Evolutionary conservation across 2,113 vertebrate species (phyloP).

Genomic region (Emydocephalus ijimae): DNA sequence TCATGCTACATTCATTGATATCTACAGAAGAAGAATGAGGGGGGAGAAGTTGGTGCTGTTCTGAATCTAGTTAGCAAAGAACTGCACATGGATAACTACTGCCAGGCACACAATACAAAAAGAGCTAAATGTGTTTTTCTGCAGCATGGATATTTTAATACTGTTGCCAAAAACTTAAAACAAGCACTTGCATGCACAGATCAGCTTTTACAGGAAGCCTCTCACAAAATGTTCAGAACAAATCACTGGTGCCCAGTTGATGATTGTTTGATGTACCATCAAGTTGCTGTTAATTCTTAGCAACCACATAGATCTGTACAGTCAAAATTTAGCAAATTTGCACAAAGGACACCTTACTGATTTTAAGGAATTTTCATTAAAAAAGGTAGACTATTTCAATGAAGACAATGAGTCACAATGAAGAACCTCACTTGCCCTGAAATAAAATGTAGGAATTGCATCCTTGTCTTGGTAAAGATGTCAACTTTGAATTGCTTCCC

Average conservation of each 20-base stretch:
- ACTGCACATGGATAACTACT: background rate
- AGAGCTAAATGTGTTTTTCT: background rate
- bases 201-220: background rate
- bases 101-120: background rate
- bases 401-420: background rate
- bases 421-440: background rate
- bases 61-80: background rate
- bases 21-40: slow-evolving; percentile 68
- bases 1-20: slow-evolving; percentile 91
- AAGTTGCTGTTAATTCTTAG: background rate
- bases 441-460: background rate
- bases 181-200: background rate
- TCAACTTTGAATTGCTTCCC: background rate
- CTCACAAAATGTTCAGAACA: background rate
- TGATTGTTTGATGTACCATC: background rate
- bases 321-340: background rate
- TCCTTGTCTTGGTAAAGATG: background rate
- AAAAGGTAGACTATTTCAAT: background rate
- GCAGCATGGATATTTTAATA: background rate
- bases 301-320: background rate
- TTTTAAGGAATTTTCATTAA: background rate
- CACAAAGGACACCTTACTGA: background rate
- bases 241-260: background rate
- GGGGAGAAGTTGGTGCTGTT: background rate
- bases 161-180: background rate